Conservation (phyloP, 1,140 invertebrate species). For the Macrosteles quadrilineatus region DNA sequence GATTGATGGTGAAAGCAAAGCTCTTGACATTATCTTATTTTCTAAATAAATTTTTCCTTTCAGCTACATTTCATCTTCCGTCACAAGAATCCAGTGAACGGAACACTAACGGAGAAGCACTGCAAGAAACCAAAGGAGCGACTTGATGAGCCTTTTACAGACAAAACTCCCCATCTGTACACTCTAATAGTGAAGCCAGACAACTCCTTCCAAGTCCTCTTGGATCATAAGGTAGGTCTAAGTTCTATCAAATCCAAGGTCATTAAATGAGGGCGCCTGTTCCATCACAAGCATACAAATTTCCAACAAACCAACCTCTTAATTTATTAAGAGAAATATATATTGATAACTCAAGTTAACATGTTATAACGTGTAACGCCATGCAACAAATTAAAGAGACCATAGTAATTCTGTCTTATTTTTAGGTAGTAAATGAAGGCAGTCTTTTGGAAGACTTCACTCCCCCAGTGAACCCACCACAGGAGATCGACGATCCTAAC, state of each 20-base stretch:
- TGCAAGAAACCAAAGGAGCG: conserved; percentile 85
- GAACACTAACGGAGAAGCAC: conserved; percentile 86
- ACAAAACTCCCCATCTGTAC: conserved; percentile 95
- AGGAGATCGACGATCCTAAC: conserved; percentile 92
- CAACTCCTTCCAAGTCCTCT: conserved; percentile 72
- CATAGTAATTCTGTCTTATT: too few relatives aligned
- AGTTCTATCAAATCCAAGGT: too few relatives aligned
- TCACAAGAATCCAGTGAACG: conserved; percentile 93
- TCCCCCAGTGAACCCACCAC: conserved; percentile 92
- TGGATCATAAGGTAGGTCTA: conserved; percentile 69
- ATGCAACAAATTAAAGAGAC: too few relatives aligned
- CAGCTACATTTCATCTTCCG: conserved; percentile 96
- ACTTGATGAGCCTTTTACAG: conserved; percentile 88
- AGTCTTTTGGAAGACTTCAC: conserved; percentile 86
- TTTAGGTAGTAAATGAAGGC: conserved; percentile 63
- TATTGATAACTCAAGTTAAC: too few relatives aligned
- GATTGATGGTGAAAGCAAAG: too few relatives aligned
- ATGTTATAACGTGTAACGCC: too few relatives aligned
- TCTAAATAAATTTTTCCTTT: conserved; percentile 48
- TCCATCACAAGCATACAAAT: too few relatives aligned
- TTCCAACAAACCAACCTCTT: too few relatives aligned
- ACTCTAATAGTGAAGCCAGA: conserved; percentile 88
- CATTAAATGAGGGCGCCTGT: too few relatives aligned
- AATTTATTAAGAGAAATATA: too few relatives aligned
- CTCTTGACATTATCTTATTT: too few relatives aligned